Evolutionary conservation across 2,888 invertebrate genomes (phyloP), one percentile per base, ranked within the genome.

Genomic region (Spicauda simplicius): DNA sequence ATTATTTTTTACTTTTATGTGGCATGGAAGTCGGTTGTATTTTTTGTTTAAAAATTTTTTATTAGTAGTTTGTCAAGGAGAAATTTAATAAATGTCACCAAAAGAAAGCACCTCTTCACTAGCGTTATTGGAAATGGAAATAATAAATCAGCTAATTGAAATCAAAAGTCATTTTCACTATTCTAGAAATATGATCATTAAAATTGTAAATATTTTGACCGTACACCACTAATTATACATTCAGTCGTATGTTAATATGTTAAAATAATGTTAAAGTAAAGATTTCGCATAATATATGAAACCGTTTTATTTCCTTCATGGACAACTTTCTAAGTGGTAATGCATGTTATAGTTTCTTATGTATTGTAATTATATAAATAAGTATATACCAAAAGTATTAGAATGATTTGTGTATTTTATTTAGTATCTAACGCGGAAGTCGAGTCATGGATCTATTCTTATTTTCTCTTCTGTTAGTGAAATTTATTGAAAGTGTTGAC

Each of bases 301-400:
- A 41, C 41, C 10, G 41, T 41, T 41, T 41, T 14, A 55, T 25
- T 59, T 59, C 48, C 59, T 7, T 59, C 48, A 41, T 48, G 6
- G n/a, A 48, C 45, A 59, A 48, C 59, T 59, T 59, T 59, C 48
- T 59, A 48, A 48, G 48, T 25, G 11, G 6, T 14, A 14, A n/a
- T 59, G 16, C 2, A 48, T 59, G 20, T 59, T 20, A 30, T 48
- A 16, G 48, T 37, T 11, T 25, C 25, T 25, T 14, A 41, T 14
- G 2, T 41, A 41, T 41, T 14, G 10, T 41, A 41, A 41, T 41
- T 41, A 41, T 2, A 41, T 41, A 41, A 41, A 41, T 14, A 41
- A 12, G 14, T 41, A 41, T 14, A 41, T 41, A 41, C 14, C 7
- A 41, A 14, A 41, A 41, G 14, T 2, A 2, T 14, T 14, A 14